Percentiles rank a stretch among this genome's conserved stretches.
phyloP scores from a whole-genome alignment of 2,797 vertebrate species.

The Rousettus madagascariensis region DNA sequence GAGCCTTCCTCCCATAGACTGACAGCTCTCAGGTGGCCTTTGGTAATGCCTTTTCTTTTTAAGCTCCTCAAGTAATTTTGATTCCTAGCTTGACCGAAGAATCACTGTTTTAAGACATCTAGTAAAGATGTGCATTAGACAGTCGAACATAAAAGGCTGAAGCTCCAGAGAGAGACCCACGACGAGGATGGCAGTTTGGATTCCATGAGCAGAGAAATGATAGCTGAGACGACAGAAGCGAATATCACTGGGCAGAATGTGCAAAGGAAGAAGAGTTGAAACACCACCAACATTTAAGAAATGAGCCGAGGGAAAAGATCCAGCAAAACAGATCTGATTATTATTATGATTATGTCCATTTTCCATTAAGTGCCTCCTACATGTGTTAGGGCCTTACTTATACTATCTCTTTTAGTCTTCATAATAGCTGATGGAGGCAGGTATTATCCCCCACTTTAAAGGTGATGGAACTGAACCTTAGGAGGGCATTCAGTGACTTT shows the following conservation, averaged over 20 bases:
- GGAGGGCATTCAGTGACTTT: not conserved
- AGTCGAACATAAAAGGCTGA: slow-evolving; percentile 15
- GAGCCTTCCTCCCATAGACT: not conserved
- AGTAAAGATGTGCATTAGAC: not conserved
- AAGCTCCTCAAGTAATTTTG: not conserved
- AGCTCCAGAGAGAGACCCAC: not conserved
- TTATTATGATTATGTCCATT: not conserved
- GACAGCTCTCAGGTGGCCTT: not conserved
- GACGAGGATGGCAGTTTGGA: not conserved
- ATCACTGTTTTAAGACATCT: not conserved
- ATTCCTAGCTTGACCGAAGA: not conserved
- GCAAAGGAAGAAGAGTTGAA: not conserved
- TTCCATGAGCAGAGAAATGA: not conserved
- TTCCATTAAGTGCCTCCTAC: not conserved
- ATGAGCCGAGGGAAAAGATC: not conserved
- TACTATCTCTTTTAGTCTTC: not conserved
- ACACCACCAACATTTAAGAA: not conserved
- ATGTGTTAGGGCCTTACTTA: not conserved
- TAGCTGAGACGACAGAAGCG: not conserved
- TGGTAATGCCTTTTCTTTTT: not conserved
- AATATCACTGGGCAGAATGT: not conserved
- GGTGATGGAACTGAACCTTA: not conserved
- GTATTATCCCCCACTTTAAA: not conserved
- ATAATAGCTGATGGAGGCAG: not conserved
- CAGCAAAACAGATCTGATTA: not conserved